A percentile compares a stretch with the other conserved stretches of the same genome.
Evolutionary conservation across 2,888 invertebrate genomes (phyloP).

Genomic region (Hetaerina titia): DNA sequence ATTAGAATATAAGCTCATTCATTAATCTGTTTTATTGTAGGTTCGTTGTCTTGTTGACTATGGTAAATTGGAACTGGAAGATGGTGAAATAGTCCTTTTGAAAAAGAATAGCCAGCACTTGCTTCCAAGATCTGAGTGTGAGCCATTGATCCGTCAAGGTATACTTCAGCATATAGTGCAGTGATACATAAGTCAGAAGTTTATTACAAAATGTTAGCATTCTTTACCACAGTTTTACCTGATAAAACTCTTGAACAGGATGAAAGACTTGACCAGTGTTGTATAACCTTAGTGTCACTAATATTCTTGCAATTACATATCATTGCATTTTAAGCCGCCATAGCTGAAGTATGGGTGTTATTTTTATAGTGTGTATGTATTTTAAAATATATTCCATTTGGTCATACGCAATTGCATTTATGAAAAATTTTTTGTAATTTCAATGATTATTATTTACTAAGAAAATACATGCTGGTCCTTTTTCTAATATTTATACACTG

Average conservation of each 20-base stretch:
- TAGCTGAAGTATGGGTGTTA: neutral
- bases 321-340: neutral
- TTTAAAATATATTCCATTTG: neutral
- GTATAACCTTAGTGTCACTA: neutral
- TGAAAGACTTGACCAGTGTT: neutral
- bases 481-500: too few species aligned
- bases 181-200: conserved; percentile 70
- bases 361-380: neutral
- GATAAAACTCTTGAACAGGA: neutral
- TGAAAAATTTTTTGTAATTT: neutral
- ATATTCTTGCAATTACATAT: neutral
- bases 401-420: neutral
- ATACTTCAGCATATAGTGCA: conserved; percentile 87
- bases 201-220: neutral
- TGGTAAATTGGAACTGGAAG: conserved; percentile 95
- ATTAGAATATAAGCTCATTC: neutral
- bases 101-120: conserved; percentile 96
- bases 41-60: conserved; percentile 92
- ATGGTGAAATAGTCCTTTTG: conserved; percentile 92
- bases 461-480: neutral
- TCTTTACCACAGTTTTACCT: neutral
- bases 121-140: conserved; percentile 92
- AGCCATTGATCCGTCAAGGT: conserved; percentile 93
- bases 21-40: conserved; percentile 74
- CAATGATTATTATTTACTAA: neutral